Conservation (phyloP, 2,113 vertebrate species). For the Amazona guildingii region DNA sequence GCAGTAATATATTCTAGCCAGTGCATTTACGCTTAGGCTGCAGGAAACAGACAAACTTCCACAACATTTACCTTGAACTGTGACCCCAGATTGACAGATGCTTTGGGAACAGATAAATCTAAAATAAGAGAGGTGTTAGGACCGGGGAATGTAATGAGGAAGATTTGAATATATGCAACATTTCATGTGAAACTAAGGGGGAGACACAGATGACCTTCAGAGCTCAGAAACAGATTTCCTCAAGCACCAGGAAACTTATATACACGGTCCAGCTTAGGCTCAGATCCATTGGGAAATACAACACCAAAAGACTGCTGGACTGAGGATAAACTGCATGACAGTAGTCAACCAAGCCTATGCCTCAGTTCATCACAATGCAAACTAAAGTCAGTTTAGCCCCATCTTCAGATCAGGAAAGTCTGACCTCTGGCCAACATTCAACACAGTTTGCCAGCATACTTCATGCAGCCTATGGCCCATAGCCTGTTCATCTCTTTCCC, state of each 20-base stretch:
- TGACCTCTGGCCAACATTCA: neutral
- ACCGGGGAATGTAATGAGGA: neutral
- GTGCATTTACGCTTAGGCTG: neutral
- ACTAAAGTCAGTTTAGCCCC: neutral
- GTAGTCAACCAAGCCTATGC: neutral
- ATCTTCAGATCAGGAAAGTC: neutral
- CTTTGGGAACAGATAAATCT: neutral
- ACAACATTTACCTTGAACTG: slow-evolving; percentile 10
- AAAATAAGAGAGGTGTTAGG: neutral
- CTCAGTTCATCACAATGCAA: neutral
- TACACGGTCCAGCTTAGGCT: accelerated
- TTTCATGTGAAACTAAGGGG: neutral
- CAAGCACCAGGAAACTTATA: neutral
- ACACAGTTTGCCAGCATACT: neutral
- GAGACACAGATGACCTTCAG: neutral
- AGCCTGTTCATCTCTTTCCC: neutral
- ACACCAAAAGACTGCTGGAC: neutral
- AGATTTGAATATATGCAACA: neutral
- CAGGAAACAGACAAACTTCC: neutral
- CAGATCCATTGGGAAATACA: neutral
- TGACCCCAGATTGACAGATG: neutral
- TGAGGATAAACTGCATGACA: neutral
- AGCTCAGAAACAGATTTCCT: neutral
- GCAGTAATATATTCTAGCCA: neutral
- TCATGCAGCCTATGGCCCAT: accelerated